Evolutionary conservation across 2,797 vertebrate species (phyloP), one percentile per base, ranked within the genome.

Genomic region (Euthynnus affinis): DNA sequence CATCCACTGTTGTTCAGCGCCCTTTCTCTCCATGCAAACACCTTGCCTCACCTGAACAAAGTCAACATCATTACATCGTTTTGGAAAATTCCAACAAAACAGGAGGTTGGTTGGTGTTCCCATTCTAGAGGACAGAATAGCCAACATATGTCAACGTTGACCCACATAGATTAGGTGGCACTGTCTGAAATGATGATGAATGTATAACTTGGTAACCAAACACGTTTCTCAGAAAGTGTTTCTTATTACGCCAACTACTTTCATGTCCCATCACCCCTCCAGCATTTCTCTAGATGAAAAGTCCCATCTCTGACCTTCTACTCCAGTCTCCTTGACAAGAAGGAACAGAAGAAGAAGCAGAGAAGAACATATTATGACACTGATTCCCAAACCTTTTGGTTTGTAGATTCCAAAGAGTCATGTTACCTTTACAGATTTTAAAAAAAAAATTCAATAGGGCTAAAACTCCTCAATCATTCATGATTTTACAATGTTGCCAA

Each of bases 41-140:
- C 68, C n/a, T 76, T 15, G 27, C 65, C 34, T 58, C 2, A 10
- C 52, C 66, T 3, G 5, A 61, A 71, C 8, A 0, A 57, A 62
- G 66, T 76, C 71, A 67, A 63, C 56, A 44, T 37, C 23, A 0
- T 62, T 84, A 74, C 32, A 88, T 79, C 1, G 4, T 81, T 71
- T 20, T 44, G n/a, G 49, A 72, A 56, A 22, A 44, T 52, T 78
- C 5, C 32, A 32, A 14, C 23, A 6, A 61, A 76, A 23, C 6
- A 12, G 8, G 49, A 6, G 2, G 17, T 18, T 13, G 23, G 1
- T 55, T 4, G 23, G 12, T 17, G 32, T 23, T 62, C 13, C 46
- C 20, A 22, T 57, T 29, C 61, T 6, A 23, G n/a, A 73, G 55
- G 56, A 58, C 37, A 40, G 40, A 40, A 22, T 15, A 27, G 52